These are phyloP conservation scores for Oreamnos americanus DNA, from an alignment of 2,113 vertebrate species.

Conservation along the genomic window DNA sequence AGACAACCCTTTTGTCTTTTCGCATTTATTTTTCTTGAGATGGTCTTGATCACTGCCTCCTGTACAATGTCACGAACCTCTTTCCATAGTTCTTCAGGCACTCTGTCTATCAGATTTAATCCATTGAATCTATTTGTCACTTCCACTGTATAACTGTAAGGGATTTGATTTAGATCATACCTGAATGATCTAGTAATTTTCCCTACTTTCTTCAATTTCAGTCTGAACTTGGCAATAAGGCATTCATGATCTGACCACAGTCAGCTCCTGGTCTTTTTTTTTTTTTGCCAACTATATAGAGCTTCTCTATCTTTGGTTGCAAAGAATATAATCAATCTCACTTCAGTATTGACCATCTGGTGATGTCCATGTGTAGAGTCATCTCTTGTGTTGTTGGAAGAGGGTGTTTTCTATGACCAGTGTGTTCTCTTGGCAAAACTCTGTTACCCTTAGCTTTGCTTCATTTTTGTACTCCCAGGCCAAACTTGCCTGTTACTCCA, in stretches of 20 bases:
- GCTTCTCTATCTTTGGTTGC: background rate
- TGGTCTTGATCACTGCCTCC: background rate
- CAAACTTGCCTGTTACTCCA: background rate
- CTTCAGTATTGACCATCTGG: background rate
- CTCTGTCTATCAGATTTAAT: background rate
- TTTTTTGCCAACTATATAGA: background rate
- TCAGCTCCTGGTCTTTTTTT: background rate
- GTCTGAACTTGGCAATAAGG: background rate
- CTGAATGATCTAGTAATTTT: background rate
- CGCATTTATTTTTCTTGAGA: background rate
- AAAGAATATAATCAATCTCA: background rate
- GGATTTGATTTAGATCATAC: background rate
- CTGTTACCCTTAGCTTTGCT: background rate
- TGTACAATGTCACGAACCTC: background rate
- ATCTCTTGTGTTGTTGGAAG: background rate
- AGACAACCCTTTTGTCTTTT: background rate
- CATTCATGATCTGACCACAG: background rate
- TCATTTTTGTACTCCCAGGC: background rate
- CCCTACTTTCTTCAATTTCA: background rate
- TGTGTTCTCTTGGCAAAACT: background rate
- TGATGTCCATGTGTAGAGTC: background rate
- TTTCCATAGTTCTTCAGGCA: background rate
- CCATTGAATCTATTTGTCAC: background rate
- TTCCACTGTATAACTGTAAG: background rate
- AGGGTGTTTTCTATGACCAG: background rate